Conservation (phyloP, 2,113 vertebrate species). For the Grammomys dolichurus region DNA sequence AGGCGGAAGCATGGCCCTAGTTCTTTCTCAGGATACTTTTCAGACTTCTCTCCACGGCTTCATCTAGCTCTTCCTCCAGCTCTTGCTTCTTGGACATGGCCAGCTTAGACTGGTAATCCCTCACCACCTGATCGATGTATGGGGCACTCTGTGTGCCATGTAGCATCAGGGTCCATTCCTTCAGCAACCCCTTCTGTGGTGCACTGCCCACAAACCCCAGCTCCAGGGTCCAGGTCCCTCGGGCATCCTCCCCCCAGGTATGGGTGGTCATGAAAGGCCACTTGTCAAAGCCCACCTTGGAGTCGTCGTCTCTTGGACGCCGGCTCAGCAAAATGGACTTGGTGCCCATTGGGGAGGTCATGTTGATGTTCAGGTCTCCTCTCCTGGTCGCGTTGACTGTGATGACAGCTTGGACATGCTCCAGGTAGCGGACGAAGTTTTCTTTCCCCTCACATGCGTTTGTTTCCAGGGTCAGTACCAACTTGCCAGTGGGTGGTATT, state of each 20-base stretch:
- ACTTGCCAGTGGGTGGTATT: slow-evolving; percentile 92
- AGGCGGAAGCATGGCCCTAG: slow-evolving; percentile 88
- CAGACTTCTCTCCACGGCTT: slow-evolving; percentile 97
- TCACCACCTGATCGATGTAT: slow-evolving; percentile 98
- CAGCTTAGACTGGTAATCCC: slow-evolving; percentile 99
- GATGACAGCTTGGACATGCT: slow-evolving; percentile 97
- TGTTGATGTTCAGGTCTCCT: slow-evolving; percentile 98
- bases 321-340: slow-evolving; percentile 98
- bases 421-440: slow-evolving; percentile 98
- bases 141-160: slow-evolving; percentile 99
- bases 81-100: slow-evolving; percentile 99
- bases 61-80: slow-evolving; percentile 98
- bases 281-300: slow-evolving; percentile 99
- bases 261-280: slow-evolving; percentile 99
- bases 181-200: slow-evolving; percentile 94
- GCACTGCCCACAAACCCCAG: slow-evolving; percentile 92
- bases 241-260: slow-evolving; percentile 98
- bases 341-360: slow-evolving; percentile 99
- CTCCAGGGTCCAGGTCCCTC: slow-evolving; percentile 97
- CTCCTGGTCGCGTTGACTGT: slow-evolving; percentile 96
- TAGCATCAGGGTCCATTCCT: slow-evolving; percentile 99
- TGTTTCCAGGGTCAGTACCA: slow-evolving; percentile 92
- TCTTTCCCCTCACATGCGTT: slow-evolving; percentile 96
- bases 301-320: slow-evolving; percentile 95
- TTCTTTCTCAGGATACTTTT: slow-evolving; percentile 96